Evolutionary conservation across 2,888 invertebrate species (phyloP).

Genomic region (Cerceris rybyensis): DNA sequence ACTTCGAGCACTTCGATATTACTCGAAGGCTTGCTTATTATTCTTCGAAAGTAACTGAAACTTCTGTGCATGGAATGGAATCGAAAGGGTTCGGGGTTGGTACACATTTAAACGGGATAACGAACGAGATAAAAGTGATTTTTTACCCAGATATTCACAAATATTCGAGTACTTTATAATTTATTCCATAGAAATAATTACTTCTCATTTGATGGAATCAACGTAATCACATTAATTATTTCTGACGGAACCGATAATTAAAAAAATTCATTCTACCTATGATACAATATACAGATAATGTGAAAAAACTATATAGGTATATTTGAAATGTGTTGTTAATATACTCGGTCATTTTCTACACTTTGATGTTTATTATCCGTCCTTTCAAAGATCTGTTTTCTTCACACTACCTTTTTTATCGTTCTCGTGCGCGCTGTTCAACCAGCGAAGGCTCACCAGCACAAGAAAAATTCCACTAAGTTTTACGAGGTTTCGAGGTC

Average conservation of each 20-base stretch:
- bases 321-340: too few relatives aligned
- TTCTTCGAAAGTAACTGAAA: conserved; percentile 33
- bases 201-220: too few relatives aligned
- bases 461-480: not conserved
- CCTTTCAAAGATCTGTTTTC: too few relatives aligned
- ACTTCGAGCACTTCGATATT: conserved; percentile 37
- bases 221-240: too few relatives aligned
- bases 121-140: not conserved
- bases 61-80: not conserved
- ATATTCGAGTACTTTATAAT: not conserved
- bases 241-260: too few relatives aligned
- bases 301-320: too few relatives aligned
- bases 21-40: conserved; percentile 42
- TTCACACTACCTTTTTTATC: not conserved
- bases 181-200: too few relatives aligned
- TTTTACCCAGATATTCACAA: not conserved
- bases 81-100: not conserved
- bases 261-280: too few relatives aligned
- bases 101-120: too few relatives aligned
- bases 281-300: too few relatives aligned
- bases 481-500: conserved; percentile 8
- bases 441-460: not conserved
- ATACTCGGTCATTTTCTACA: not conserved
- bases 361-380: not conserved
- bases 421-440: not conserved